Evolutionary conservation across 2,113 vertebrate species (phyloP), one percentile per base, ranked within the genome.

Genomic region (Natator depressus): DNA sequence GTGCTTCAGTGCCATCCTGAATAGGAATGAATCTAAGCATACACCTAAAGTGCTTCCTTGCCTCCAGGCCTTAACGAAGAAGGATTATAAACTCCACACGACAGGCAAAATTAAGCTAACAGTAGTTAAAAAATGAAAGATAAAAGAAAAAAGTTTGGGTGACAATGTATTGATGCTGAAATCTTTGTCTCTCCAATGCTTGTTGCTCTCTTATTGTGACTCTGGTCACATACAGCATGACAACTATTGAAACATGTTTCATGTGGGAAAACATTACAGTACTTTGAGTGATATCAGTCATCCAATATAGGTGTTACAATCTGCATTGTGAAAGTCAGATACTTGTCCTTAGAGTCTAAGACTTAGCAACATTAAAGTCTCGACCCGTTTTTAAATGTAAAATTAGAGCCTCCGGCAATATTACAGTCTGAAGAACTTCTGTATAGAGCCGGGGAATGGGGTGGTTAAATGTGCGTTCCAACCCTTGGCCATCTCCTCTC

Each of bases 141-240:
- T 16, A 2, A 93, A 57, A 87, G 72, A 78, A 38, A 38, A 69
- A n/a, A 31, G 6, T 14, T 19, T 1, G 19, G 65, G 4, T 35
- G 31, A 85, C 10, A 88, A 20, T 1, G 7, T 11, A 42, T 2
- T 31, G 4, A 7, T 2, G 47, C 3, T 8, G 12, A 92, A 49
- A 7, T 0, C 42, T 85, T 49, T 7, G 25, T 55, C 25, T 54
- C 78, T 78, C 62, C 85, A 49, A 78, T 7, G 3, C 6, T 49
- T 69, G 65, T 31, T 69, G 35, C 35, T 5, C 3, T 51, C 10
- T 35, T 47, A 55, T 0, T 0, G 35, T 49, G 55, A 69, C 0
- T 0, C 3, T 29, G 46, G 3, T 19, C 76, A 16, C 49, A 57
- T 5, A 49, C 88, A 27, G 6, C 54, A 38, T 1, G 25, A 80